Percentiles rank a stretch among this genome's conserved stretches.
phyloP scores from a whole-genome alignment of 2,888 invertebrate species.

The Mesorhabditis sp. region DNA sequence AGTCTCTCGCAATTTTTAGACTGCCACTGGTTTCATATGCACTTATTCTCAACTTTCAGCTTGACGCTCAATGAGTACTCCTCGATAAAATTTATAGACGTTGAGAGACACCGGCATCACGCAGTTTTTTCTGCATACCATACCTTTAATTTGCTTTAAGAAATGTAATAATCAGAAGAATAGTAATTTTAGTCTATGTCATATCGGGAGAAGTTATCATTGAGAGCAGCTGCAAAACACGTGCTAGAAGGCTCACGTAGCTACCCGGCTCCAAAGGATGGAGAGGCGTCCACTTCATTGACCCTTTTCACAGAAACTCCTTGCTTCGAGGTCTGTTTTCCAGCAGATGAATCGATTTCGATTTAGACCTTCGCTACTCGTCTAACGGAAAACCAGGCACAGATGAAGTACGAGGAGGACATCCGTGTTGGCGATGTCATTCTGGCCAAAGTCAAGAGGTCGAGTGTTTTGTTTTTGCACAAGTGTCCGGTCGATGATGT shows the following conservation, averaged over 20 bases:
- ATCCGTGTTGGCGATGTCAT: background rate
- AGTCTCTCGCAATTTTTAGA: background rate
- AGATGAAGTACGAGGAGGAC: conserved; percentile 3
- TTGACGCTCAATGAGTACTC: background rate
- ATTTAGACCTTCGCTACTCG: conserved; percentile 4
- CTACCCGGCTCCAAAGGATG: background rate
- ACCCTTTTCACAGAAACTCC: background rate
- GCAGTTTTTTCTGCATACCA: too few species aligned
- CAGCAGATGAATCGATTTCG: background rate
- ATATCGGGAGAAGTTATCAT: background rate
- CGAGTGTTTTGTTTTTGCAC: background rate
- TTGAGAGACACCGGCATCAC: too few species aligned
- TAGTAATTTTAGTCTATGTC: background rate
- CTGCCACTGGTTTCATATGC: background rate
- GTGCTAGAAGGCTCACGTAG: background rate
- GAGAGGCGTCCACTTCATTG: background rate
- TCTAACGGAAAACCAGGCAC: background rate
- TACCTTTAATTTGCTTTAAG: too few species aligned
- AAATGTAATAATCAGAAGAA: too few species aligned
- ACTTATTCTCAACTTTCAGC: background rate
- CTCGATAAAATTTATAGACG: background rate
- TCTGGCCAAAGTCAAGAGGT: conserved; percentile 5
- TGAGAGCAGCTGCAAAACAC: background rate
- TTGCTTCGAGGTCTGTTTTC: conserved; percentile 4
- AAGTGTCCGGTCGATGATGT: background rate